Base-by-base conservation (phyloP, 2,797 vertebrate species). In the Distichodus sexfasciatus region DNA sequence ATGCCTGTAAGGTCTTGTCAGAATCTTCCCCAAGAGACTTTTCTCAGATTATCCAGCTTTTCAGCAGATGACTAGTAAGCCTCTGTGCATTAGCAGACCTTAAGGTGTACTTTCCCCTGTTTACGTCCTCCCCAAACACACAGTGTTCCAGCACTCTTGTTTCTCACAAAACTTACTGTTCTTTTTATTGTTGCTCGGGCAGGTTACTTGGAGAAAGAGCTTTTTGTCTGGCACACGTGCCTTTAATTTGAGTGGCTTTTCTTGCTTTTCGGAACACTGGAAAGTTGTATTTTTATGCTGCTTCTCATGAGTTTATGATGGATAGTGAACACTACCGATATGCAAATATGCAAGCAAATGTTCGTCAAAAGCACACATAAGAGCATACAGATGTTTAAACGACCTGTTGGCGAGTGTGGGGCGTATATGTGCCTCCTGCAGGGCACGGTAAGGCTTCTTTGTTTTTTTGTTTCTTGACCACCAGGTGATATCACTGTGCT, bases 1-100 rank as follows among this genome's bases (percentile, higher is more conserved):
- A 15, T 17, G 41, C 55, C 10, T 28, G 14, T 12, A 47, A 69
- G 17, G 23, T 59, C 57, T 59, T 26, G 23, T 43, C 12, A 15
- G 10, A 38, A 58, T 58, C 54, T 55, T 36, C 53, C 26, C 35
- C 26, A 21, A 58, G 19, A 12, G 54, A 21, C 33, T 57, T 58
- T 58, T 58, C 12, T 58, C 19, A 57, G 24, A 40, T 73, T 67
- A 67, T 67, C 29, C 46, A 35, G 38, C 55, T 72, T 72, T 60
- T 29, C 54, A 26, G 26, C 58, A 55, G 48, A 61, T 38, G 48
- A 31, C 23, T 21, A n/a, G n/a, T n/a, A 28, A 44, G 53, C 26
- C 53, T 19, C 33, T 15, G 26, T 54, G 29, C 33, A 29, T 54
- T 54, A 29, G 9, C 29, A 33, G n/a, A 28, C 26, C 38, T 60